Evolutionary conservation across 2,113 vertebrate genomes (phyloP).

Genomic region (Chauna torquata): DNA sequence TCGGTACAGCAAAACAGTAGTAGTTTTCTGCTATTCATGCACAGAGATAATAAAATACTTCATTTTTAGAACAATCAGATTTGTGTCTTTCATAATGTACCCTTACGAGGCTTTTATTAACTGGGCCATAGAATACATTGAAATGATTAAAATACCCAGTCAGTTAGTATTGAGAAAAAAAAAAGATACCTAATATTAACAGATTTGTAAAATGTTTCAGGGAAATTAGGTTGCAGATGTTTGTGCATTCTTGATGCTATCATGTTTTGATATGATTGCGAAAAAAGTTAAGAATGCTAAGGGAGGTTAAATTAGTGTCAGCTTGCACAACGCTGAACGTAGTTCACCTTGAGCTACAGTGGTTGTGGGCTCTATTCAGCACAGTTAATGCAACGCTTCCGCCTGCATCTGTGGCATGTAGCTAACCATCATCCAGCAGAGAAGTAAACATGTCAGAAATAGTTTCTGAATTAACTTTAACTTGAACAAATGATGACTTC

Average conservation of each 20-base stretch:
- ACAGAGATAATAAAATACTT: background rate
- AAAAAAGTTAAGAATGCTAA: background rate
- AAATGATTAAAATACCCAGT: background rate
- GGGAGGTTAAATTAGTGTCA: background rate
- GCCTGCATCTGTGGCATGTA: background rate
- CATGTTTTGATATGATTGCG: background rate
- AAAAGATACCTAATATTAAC: background rate
- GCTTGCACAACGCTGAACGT: rapidly evolving
- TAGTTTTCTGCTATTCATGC: background rate
- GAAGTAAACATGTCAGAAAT: background rate
- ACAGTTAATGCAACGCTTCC: background rate
- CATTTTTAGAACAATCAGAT: background rate
- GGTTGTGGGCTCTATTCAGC: background rate
- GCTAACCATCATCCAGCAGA: background rate
- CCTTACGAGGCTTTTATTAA: background rate
- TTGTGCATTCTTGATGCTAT: background rate
- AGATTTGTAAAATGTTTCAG: background rate
- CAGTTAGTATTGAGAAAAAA: background rate
- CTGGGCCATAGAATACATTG: background rate
- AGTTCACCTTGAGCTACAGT: background rate
- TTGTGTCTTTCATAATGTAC: background rate
- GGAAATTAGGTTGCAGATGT: background rate
- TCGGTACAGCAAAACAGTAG: background rate
- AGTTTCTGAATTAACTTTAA: background rate
- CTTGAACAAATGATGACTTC: background rate